phyloP scores from a whole-genome alignment of 2,113 vertebrate genomes.

The Hyperoodon ampullatus region DNA sequence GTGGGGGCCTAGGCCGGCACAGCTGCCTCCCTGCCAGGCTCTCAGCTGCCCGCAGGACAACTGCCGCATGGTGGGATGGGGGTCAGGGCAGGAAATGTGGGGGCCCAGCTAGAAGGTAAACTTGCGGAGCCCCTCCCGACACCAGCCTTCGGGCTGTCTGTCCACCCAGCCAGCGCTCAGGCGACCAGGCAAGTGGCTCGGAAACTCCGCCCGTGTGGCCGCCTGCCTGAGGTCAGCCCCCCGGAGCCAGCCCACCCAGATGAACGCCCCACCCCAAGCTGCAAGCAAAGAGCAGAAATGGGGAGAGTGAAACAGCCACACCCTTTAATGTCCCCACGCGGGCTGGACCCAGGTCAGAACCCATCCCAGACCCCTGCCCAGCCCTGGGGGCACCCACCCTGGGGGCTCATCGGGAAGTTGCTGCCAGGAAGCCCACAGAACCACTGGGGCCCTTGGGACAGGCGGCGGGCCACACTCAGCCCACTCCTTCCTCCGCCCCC shows the following conservation, averaged over 20 bases:
- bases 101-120: neutral
- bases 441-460: neutral
- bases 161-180: neutral
- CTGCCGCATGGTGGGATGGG: neutral
- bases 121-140: neutral
- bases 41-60: neutral
- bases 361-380: neutral
- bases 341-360: neutral
- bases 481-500: neutral
- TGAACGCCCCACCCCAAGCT: neutral
- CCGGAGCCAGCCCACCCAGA: neutral
- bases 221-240: neutral
- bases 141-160: neutral
- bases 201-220: neutral
- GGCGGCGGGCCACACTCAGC: neutral
- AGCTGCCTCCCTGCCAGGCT: neutral
- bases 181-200: accelerated
- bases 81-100: neutral
- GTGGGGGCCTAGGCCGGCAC: neutral
- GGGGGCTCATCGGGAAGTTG: neutral
- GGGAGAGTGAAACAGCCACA: neutral
- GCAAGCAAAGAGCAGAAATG: neutral
- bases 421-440: neutral
- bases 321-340: neutral
- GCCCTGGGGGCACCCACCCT: neutral